Evolutionary conservation across 92 coral and sea anemone genomes (phyloP).

Genomic region (Phenganax stokvisi): DNA sequence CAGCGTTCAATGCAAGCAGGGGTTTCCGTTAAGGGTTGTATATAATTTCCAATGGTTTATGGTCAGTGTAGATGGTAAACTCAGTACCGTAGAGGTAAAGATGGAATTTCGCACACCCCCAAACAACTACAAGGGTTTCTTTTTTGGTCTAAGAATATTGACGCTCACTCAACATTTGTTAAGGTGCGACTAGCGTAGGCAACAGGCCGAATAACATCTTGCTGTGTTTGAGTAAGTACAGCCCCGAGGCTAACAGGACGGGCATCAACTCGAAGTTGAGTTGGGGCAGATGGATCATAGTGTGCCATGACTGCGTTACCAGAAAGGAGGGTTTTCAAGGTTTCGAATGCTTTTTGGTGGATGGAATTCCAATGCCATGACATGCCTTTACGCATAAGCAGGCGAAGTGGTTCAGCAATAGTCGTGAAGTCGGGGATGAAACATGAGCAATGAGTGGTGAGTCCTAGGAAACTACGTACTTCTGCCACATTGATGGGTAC

Average conservation of each 20-base stretch:
- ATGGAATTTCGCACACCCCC: conserved; percentile 29
- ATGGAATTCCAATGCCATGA: conserved; percentile 19
- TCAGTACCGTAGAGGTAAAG: conserved; percentile 11
- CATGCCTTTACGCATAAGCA: conserved; percentile 17
- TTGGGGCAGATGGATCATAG: conserved; percentile 20
- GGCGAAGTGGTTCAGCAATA: conserved; percentile 17
- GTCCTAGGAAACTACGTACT: conserved; percentile 47
- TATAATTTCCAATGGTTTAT: conserved; percentile 24
- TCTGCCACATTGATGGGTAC: conserved; percentile 32
- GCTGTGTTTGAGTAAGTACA: background rate
- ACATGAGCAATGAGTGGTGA: conserved; percentile 38
- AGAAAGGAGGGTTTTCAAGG: background rate
- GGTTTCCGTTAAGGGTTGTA: conserved; percentile 22
- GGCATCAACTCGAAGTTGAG: conserved; percentile 6
- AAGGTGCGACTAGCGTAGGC: conserved; percentile 8
- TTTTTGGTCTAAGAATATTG: background rate
- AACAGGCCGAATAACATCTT: background rate
- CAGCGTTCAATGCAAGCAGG: conserved; percentile 27
- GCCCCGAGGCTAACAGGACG: conserved; percentile 15
- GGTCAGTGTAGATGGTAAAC: conserved; percentile 24
- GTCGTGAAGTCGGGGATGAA: conserved; percentile 39
- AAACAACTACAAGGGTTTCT: conserved; percentile 19
- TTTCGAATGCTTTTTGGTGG: conserved; percentile 2
- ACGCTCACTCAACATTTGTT: conserved; percentile 10
- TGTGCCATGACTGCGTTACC: conserved; percentile 7